Conservation (phyloP, 2,797 vertebrate genomes). For the Siniperca scherzeri region DNA sequence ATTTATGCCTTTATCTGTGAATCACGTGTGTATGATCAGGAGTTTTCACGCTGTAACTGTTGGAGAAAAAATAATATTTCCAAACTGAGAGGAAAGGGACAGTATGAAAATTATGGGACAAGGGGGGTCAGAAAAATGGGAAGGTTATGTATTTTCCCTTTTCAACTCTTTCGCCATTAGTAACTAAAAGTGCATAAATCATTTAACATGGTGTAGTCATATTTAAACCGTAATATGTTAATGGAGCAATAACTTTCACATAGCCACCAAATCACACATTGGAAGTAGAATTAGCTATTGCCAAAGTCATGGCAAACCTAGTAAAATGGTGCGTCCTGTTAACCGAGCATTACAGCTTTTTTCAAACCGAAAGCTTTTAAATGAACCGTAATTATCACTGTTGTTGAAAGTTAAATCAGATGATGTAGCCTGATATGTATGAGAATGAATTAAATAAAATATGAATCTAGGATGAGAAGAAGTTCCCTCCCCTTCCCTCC, state of each 20-base stretch:
- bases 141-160: neutral
- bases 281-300: neutral
- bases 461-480: neutral
- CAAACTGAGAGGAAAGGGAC: conserved; percentile 7
- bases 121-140: neutral
- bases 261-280: neutral
- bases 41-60: conserved; percentile 14
- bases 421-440: neutral
- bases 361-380: neutral
- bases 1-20: conserved; percentile 50
- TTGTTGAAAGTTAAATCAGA: neutral
- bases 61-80: neutral
- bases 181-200: neutral
- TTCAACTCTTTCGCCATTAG: neutral
- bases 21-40: conserved; percentile 37
- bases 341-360: neutral
- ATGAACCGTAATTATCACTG: neutral
- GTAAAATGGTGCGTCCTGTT: neutral
- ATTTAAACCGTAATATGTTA: neutral
- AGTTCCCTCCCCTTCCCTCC: neutral
- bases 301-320: neutral
- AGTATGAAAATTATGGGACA: neutral
- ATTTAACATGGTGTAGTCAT: neutral
- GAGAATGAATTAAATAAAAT: neutral
- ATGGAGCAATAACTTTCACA: neutral